A percentile compares a stretch with the other conserved stretches of the same genome.
Evolutionary conservation across 2,888 invertebrate species (phyloP).

Genomic region (Tethea ocularis): DNA sequence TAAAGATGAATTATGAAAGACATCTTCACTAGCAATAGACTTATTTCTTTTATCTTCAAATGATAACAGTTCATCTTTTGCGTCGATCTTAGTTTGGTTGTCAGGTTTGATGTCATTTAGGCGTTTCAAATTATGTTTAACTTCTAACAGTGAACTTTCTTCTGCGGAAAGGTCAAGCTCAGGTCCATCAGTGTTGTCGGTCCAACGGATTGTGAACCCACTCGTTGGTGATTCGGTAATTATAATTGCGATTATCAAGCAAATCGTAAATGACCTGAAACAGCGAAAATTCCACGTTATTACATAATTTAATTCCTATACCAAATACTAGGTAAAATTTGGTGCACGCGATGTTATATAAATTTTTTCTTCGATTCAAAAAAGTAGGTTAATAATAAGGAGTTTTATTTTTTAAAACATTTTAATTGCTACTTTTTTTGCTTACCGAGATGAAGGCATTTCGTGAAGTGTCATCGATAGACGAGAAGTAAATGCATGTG

Average conservation of each 20-base stretch:
- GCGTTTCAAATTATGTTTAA: slow-evolving; percentile 21
- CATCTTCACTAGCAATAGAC: not conserved
- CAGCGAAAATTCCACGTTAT: slow-evolving; percentile 17
- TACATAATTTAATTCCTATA: not conserved
- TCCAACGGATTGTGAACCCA: slow-evolving; percentile 51
- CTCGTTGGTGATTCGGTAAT: slow-evolving; percentile 47
- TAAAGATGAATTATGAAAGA: not conserved
- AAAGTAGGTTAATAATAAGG: not conserved
- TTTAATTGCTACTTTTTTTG: not conserved
- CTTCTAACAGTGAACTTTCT: slow-evolving; percentile 47
- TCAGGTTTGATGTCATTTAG: not conserved
- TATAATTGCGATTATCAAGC: slow-evolving; percentile 51
- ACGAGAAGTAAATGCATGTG: not conserved
- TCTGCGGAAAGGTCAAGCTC: slow-evolving; percentile 42
- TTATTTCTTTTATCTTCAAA: not conserved
- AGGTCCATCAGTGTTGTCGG: slow-evolving; percentile 22
- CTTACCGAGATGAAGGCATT: slow-evolving; percentile 1
- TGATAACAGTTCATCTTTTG: not conserved
- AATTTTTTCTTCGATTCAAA: not conserved
- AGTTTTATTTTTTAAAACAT: not conserved
- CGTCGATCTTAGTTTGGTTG: not conserved
- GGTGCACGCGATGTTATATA: not conserved
- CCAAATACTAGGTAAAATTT: not conserved
- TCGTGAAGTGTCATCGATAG: slow-evolving; percentile 1
- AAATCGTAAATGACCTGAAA: slow-evolving; percentile 68